Base-by-base conservation (phyloP, 2,888 invertebrate species). In the Scrobipalpa costella region DNA sequence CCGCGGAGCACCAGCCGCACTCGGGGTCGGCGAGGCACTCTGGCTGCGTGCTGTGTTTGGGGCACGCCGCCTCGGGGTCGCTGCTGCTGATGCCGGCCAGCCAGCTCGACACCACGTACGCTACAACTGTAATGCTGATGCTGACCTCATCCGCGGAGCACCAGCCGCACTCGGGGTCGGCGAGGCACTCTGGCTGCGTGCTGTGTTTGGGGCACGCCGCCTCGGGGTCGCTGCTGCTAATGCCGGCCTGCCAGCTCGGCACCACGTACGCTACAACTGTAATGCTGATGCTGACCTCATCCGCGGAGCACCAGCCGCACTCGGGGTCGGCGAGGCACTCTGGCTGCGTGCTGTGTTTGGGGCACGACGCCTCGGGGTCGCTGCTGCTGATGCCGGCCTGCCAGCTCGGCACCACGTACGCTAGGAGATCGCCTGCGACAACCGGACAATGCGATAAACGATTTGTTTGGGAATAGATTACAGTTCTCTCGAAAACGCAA, bases 151-250 rank as follows among this genome's bases (percentile, higher is more conserved):
- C 95, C 33, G 95, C 95, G 0, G 96, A 96, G 81, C 98, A 98
- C 97, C 97, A 98, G 13, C 98, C 97, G 80, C 98, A 98, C 83
- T 98, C 98, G 0, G 98, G 97, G 86, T 98, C 97, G 0, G 96
- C 95, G 0, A 96, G 93, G 75, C 97, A 98, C 76, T 96, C 96
- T 0, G 94, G 94, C 71, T 96, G 94, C 34, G 94, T 93, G 70
- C 93, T 93, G 78, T 97, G 96, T 34, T 94, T 92, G 15, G 93
- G 93, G 73, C 97, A 97, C 1, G 95, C 94, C 49, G 94, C 93
- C 79, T 97, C 96, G 0, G 96, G 95, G 71, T 96, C 95, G 69
- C 94, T 93, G 6, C 93, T 93, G 60, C 93, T 93, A 61, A 94
- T 93, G 0, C 95, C 94, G 0, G 96, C 95, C 69, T 97, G 93